Evolutionary conservation across 2,113 vertebrate species (phyloP), one percentile per base, ranked within the genome.

Genomic region (Bambusicola thoracicus): DNA sequence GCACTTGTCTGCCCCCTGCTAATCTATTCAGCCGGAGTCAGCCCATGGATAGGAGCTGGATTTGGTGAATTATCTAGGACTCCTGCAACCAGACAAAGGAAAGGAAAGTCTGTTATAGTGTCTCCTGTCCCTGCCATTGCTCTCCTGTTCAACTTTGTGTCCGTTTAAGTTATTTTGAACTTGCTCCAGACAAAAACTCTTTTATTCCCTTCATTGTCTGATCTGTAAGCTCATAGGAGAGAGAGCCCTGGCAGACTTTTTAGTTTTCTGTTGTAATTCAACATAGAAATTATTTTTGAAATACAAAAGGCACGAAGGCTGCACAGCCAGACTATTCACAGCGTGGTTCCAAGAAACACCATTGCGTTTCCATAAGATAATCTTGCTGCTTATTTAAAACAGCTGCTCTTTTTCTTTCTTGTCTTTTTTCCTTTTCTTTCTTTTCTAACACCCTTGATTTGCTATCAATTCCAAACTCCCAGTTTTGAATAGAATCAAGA

Each of bases 261-360:
- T 86, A 55, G 67, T 69, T 80, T 81, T 90, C 76, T 95, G 76
- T 85, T 90, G 58, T 73, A 94, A 79, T 89, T 92, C 65, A 65
- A 81, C 56, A n/a, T 32, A 86, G 61, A 93, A 94, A 91, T 90
- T 72, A 94, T 86, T 94, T 96, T 92, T 95, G 81, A 96, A 95
- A 90, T 78, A 51, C 2, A 19, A 93, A 92, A 81, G 56, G 40
- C 93, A 81, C 1, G 41, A 88, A 87, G 82, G 73, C 91, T 95
- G 69, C 51, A 14, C 82, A 91, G 90, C 90, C 85, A 91, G 87
- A 56, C 56, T 94, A 61, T 81, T 94, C 93, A 65, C 86, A 83
- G 51, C 25, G 53, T 81, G 76, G 27, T 92, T 94, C 89, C 91
- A 91, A 94, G 91, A 92, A 92, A 85, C 72, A 72, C 91, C 36